Evolutionary conservation across 2,797 vertebrate species (phyloP).

Genomic region (Catharus ustulatus): DNA sequence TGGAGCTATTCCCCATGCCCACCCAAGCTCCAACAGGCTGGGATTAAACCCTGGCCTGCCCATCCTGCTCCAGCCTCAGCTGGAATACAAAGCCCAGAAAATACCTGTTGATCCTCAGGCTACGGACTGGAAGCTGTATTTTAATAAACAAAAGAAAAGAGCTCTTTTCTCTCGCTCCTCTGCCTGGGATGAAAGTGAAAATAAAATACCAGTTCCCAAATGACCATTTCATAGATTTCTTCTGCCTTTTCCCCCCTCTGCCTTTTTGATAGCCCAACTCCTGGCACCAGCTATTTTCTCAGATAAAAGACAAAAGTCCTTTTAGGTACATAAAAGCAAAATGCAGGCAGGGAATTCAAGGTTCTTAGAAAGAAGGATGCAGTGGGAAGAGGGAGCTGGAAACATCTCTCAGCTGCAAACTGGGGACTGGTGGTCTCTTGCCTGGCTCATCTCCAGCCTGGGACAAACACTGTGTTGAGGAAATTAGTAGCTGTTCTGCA

Average conservation of each 20-base stretch:
- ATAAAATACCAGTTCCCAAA: conserved; percentile 62
- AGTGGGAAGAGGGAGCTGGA: not conserved
- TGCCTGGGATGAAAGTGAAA: conserved; percentile 10
- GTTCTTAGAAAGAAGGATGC: conserved; percentile 39
- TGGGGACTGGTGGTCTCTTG: not conserved
- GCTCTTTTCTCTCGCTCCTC: not conserved
- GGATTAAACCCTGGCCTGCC: not conserved
- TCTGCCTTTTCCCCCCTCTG: not conserved
- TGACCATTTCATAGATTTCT: conserved; percentile 15
- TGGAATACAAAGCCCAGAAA: not conserved
- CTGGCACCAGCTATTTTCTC: conserved; percentile 62
- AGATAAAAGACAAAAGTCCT: conserved; percentile 73
- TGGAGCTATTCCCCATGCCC: not conserved
- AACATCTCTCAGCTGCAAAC: not conserved
- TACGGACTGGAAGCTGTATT: not conserved
- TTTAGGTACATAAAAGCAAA: conserved; percentile 67
- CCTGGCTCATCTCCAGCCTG: not conserved
- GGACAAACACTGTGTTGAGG: not conserved
- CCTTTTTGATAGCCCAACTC: conserved; percentile 52
- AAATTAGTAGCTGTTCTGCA: not conserved
- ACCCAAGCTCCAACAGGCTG: not conserved
- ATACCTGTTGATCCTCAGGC: conserved; percentile 35
- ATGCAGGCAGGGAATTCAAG: conserved; percentile 13
- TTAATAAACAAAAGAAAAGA: conserved; percentile 16
- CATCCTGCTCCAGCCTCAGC: not conserved